Percentiles rank a stretch among this genome's conserved stretches.
These are phyloP conservation scores for Protosalanx chinensis DNA, from an alignment of 2,797 vertebrate genomes.

Conservation along the genomic window DNA sequence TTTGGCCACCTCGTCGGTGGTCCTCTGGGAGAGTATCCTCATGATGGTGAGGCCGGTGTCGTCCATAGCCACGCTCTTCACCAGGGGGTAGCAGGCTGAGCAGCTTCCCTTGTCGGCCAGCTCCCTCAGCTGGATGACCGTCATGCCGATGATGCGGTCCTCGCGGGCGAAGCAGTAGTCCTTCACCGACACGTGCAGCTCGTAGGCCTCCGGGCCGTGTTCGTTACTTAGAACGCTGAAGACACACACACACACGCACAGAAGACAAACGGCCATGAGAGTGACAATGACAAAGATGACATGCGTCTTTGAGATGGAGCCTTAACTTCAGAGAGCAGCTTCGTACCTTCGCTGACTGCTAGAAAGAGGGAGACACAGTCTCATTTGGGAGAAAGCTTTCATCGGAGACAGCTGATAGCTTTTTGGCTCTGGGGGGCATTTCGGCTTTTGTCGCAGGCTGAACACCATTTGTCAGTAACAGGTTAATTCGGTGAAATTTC, in stretches of 20 bases:
- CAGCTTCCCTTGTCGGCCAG: conserved; percentile 83
- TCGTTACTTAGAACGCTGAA: conserved; percentile 85
- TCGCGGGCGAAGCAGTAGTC: conserved; percentile 99
- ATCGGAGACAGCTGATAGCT: conserved; percentile 18
- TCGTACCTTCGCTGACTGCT: background rate
- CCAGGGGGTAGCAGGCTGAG: conserved; percentile 82
- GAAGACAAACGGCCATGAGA: background rate
- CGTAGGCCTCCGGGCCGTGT: conserved; percentile 85
- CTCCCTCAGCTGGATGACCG: conserved; percentile 86
- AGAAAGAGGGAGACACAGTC: conserved; percentile 12
- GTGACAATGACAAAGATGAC: background rate
- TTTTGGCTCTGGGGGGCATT: conserved; percentile 22
- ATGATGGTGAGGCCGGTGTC: conserved; percentile 94
- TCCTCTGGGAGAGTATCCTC: conserved; percentile 96
- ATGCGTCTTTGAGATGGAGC: background rate
- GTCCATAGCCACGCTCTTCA: conserved; percentile 83
- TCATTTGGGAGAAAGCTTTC: conserved; percentile 1
- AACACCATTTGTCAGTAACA: conserved; percentile 36
- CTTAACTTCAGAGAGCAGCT: background rate
- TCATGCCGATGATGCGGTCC: conserved; percentile 90
- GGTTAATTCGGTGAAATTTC: conserved; percentile 32
- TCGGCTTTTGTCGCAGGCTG: conserved; percentile 35
- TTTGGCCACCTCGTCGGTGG: conserved; percentile 92
- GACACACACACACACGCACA: background rate
- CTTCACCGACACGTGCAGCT: conserved; percentile 93